Percentiles rank a stretch among this genome's conserved stretches.
phyloP scores from a whole-genome alignment of 2,797 vertebrate species.

The Cephalopachus bancanus region DNA sequence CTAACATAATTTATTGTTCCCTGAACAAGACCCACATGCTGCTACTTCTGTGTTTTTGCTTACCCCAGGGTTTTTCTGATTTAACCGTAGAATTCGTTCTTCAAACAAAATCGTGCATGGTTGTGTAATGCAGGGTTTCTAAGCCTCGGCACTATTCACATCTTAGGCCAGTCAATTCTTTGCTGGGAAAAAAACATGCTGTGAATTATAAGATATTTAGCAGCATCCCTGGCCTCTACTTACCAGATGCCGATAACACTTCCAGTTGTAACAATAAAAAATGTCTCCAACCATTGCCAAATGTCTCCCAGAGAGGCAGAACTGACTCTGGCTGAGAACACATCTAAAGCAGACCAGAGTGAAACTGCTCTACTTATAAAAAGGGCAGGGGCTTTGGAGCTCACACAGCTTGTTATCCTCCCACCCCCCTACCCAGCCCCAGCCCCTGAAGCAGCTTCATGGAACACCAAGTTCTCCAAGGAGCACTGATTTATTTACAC shows the following conservation, averaged over 20 bases:
- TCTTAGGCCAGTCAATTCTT: not conserved
- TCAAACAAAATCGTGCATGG: not conserved
- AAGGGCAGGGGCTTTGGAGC: not conserved
- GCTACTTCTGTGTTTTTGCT: not conserved
- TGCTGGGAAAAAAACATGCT: not conserved
- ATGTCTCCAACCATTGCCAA: not conserved
- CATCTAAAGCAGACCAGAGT: not conserved
- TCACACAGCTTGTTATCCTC: not conserved
- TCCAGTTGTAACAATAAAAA: not conserved
- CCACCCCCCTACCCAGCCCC: not conserved
- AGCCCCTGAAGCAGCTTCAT: not conserved
- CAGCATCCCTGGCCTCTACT: not conserved
- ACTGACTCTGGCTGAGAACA: not conserved
- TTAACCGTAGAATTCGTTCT: not conserved
- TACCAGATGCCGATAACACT: not conserved
- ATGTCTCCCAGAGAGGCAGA: not conserved
- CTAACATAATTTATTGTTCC: not conserved
- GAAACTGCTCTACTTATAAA: not conserved
- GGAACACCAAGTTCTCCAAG: not conserved
- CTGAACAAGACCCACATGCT: not conserved
- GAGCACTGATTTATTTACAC: not conserved
- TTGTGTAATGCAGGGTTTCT: not conserved
- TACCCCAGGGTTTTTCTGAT: not conserved
- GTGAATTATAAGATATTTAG: not conserved
- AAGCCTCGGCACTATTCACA: not conserved